Evolutionary conservation across 2,888 invertebrate species (phyloP).

Genomic region (Orchesellides sinensis): DNA sequence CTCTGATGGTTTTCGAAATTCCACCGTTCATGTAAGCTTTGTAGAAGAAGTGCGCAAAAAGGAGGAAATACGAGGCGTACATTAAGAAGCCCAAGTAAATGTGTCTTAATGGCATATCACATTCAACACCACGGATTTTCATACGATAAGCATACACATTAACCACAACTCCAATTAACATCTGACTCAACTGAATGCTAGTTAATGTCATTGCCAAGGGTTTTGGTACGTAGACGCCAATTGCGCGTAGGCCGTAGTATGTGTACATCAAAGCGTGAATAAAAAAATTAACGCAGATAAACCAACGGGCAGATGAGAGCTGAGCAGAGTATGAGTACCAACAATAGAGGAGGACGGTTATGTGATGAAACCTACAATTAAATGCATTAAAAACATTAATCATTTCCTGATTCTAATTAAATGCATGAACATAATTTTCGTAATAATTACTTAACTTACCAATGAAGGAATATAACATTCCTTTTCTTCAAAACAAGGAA

Average conservation of each 20-base stretch:
- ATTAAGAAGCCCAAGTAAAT: constrained; percentile 92
- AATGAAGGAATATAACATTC: constrained; percentile 95
- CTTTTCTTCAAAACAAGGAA: constrained; percentile 96
- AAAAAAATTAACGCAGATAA: constrained; percentile 96
- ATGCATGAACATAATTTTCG: not conserved
- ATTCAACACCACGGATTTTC: constrained; percentile 81
- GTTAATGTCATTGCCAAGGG: constrained; percentile 94
- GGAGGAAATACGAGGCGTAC: constrained; percentile 96
- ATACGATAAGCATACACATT: constrained; percentile 91
- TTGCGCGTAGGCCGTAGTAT: constrained; percentile 87
- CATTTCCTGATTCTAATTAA: not conserved
- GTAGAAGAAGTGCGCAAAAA: constrained; percentile 96
- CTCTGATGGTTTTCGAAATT: constrained; percentile 26
- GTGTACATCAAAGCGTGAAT: constrained; percentile 89
- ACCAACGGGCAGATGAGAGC: constrained; percentile 94
- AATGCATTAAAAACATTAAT: not conserved
- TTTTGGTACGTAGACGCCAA: constrained; percentile 88
- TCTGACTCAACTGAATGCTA: constrained; percentile 91
- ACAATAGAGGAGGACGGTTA: constrained; percentile 94
- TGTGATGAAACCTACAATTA: constrained; percentile 88
- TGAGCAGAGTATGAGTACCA: constrained; percentile 96
- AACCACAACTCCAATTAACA: constrained; percentile 94
- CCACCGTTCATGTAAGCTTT: constrained; percentile 83
- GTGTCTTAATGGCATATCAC: constrained; percentile 90
- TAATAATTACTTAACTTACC: constrained; percentile 79